Base-by-base conservation (phyloP, 2,888 invertebrate species). In the Cyrtodaria siliqua region DNA sequence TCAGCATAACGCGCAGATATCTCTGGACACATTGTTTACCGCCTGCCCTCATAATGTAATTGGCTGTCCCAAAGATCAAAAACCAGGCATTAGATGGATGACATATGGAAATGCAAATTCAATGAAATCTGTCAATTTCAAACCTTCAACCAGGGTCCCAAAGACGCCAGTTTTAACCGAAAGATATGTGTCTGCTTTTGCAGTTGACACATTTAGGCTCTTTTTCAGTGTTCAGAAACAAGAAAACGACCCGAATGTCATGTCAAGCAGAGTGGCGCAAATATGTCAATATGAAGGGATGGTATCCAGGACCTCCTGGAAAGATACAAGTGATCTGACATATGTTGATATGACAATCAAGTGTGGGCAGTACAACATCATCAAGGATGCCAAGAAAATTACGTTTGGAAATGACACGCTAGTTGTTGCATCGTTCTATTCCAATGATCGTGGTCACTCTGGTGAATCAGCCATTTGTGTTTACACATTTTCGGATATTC, bases 181-280 rank as follows among this genome's bases (percentile, higher is more conserved):
- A 23, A 42, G n/a, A 9, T 59, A 20, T 38, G 20, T 59, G 4
- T 23, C 40, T 42, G 59, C 42, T 24, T 44, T 59, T 18, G 6
- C 38, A 8, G 26, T 42, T 20, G 38, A 38, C 23, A 1, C 40
- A 6, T 59, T 42, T n/a, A 59, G 24, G 16, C 23, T 59, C 23
- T 59, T 59, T 42, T 42, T 59, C 44, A 59, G 59, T 42, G 42
- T 59, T 16, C 59, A 59, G n/a, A 42, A 42, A 8, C 3, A 16
- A 20, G 52, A 27, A 2, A 24, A 2, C 26, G 18, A 33, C 6
- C n/a, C n/a, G n/a, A n/a, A n/a, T n/a, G n/a, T n/a, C n/a, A 12
- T 33, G 4, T 33, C 59, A 24, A 42, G 42, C 16, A 40, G 42
- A 24, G 24, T 59, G 12, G 16, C 59, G 26, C 59, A 59, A 23